phyloP scores from a whole-genome alignment of 2,797 vertebrate genomes.

The Protonibea diacanthus region DNA sequence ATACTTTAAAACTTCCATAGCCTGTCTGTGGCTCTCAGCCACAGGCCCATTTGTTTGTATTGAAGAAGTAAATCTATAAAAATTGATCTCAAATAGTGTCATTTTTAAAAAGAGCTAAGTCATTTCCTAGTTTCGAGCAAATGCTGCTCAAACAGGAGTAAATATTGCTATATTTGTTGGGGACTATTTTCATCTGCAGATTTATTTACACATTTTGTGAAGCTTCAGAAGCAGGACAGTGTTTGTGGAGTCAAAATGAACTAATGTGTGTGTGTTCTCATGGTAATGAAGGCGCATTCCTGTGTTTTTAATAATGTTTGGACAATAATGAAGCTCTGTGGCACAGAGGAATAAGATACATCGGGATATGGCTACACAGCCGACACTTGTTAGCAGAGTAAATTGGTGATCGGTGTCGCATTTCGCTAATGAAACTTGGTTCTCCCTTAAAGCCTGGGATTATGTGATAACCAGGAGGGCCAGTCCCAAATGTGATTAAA shows the following conservation, averaged over 20 bases:
- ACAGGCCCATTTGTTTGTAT: neutral
- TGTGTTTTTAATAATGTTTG: conserved; percentile 15
- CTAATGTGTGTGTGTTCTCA: accelerated
- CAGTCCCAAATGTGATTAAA: conserved; percentile 32
- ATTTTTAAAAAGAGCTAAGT: neutral
- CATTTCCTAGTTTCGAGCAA: neutral
- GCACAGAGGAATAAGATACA: neutral
- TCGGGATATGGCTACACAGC: neutral
- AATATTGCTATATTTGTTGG: neutral
- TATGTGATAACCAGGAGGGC: conserved; percentile 47
- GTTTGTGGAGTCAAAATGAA: conserved; percentile 3
- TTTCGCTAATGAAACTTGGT: conserved; percentile 44
- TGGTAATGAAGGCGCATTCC: neutral
- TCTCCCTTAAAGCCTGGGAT: conserved; percentile 35
- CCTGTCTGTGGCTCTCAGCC: neutral
- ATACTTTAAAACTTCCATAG: neutral
- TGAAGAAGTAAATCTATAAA: neutral
- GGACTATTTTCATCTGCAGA: neutral
- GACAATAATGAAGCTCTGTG: conserved; percentile 4
- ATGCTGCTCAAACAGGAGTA: neutral
- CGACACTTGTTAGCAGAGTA: conserved; percentile 16
- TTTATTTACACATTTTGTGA: neutral
- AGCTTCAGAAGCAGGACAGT: neutral
- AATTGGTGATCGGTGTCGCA: conserved; percentile 21
- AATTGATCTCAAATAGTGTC: neutral